Percentiles rank a stretch among this genome's conserved stretches.
phyloP scores from a whole-genome alignment of 2,113 vertebrate species.

The Cyprinodon brontotheroides region DNA sequence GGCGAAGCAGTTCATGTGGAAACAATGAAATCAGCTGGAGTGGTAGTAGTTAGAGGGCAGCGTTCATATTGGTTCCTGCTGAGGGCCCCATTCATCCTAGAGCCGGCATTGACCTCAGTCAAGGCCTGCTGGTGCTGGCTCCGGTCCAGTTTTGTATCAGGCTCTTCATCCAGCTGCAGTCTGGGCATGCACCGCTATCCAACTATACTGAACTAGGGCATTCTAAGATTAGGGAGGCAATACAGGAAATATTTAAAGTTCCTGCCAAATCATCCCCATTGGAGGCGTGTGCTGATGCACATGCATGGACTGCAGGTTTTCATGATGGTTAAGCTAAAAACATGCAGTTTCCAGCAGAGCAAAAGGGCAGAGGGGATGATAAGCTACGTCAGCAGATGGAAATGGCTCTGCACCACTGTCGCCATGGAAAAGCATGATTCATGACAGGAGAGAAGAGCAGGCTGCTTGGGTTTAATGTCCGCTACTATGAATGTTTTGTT shows the following conservation, averaged over 20 bases:
- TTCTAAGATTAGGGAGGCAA: constrained; percentile 26
- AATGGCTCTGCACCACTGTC: constrained; percentile 53
- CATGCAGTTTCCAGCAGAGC: constrained; percentile 26
- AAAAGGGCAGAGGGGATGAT: constrained; percentile 45
- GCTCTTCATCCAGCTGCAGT: constrained; percentile 29
- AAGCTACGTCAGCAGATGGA: constrained; percentile 56
- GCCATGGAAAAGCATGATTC: constrained; percentile 58
- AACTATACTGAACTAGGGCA: constrained; percentile 17
- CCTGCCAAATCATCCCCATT: background rate
- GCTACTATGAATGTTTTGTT: background rate
- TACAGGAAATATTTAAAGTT: background rate
- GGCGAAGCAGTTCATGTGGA: background rate
- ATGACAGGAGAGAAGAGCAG: constrained; percentile 19
- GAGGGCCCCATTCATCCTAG: background rate
- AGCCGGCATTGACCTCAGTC: background rate
- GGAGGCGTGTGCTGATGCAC: background rate
- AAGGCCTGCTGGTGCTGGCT: constrained; percentile 27
- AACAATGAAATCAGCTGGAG: too few species aligned
- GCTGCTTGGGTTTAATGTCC: constrained; percentile 5
- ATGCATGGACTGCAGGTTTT: constrained; percentile 5
- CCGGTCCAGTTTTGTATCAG: constrained; percentile 24
- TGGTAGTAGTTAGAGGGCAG: too few species aligned
- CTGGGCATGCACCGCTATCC: background rate
- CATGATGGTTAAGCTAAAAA: constrained; percentile 20
- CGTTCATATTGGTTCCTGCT: too few species aligned